Evolutionary conservation across 2,113 vertebrate species (phyloP).

Genomic region (Raja brachyura): DNA sequence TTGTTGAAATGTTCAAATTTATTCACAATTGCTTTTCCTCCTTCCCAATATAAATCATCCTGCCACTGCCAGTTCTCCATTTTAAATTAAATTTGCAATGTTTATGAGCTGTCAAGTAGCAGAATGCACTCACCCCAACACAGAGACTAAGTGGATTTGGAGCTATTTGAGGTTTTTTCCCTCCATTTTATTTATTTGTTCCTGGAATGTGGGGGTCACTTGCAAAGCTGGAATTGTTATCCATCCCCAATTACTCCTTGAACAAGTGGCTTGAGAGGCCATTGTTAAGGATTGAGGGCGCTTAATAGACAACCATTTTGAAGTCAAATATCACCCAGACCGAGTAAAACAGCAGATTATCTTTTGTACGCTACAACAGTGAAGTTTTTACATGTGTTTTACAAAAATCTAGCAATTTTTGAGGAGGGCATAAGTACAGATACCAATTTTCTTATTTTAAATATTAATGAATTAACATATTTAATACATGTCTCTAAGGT

Average conservation of each 20-base stretch:
- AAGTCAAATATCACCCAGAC: too few species aligned
- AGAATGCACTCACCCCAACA: background rate
- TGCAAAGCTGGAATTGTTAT: background rate
- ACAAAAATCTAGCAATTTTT: too few species aligned
- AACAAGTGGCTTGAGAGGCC: too few species aligned
- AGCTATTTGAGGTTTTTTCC: background rate
- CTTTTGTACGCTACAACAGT: too few species aligned
- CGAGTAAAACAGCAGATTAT: too few species aligned
- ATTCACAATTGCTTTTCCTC: background rate
- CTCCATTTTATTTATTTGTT: background rate
- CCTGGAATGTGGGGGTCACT: background rate
- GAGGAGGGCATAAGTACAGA: too few species aligned
- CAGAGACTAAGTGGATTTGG: background rate
- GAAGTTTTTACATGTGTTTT: too few species aligned
- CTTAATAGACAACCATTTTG: too few species aligned
- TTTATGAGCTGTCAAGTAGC: background rate
- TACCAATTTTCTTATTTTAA: too few species aligned
- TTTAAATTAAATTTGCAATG: background rate
- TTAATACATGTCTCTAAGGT: too few species aligned
- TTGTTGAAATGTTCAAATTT: background rate
- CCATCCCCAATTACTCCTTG: background rate
- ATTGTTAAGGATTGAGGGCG: too few species aligned
- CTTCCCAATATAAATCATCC: background rate
- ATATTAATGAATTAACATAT: too few species aligned
- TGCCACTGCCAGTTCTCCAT: background rate